Percentiles rank a stretch among this genome's conserved stretches.
These are phyloP conservation scores for Gopherus flavomarginatus DNA, from an alignment of 2,113 vertebrate species.

Conservation along the genomic window DNA sequence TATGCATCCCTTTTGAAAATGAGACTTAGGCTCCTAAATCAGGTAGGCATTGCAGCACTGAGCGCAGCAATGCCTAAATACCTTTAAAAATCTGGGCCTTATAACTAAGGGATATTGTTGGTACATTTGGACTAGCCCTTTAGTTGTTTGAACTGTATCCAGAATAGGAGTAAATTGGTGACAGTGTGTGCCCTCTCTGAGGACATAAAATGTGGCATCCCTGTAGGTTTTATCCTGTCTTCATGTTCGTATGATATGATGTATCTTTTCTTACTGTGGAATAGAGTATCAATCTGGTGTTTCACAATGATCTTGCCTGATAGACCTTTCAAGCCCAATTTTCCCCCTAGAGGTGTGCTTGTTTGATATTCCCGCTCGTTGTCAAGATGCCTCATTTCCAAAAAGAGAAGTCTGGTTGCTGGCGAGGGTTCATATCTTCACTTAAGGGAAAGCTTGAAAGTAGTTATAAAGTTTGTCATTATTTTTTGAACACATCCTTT, in stretches of 20 bases:
- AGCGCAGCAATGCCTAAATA: not conserved
- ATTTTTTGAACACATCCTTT: not conserved
- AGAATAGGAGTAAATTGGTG: not conserved
- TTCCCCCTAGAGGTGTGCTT: not conserved
- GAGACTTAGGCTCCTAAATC: not conserved
- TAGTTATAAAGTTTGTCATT: not conserved
- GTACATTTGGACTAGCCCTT: not conserved
- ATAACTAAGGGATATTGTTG: not conserved
- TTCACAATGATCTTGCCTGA: not conserved
- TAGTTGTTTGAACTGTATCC: not conserved
- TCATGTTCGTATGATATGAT: accelerated
- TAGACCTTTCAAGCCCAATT: not conserved
- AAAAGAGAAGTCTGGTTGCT: slow-evolving; percentile 27
- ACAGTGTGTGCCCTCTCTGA: not conserved
- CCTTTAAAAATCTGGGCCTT: not conserved
- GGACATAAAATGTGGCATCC: not conserved
- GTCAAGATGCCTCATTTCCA: not conserved
- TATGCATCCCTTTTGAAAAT: not conserved
- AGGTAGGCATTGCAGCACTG: not conserved
- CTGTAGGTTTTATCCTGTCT: not conserved
- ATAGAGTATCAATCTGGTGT: not conserved
- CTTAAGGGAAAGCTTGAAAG: not conserved
- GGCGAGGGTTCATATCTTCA: not conserved
- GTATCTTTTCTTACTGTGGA: not conserved
- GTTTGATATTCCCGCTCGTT: not conserved